Percentiles rank a stretch among this genome's conserved stretches.
phyloP scores from a whole-genome alignment of 1,140 invertebrate genomes.

The Lepidotrigona ventralis region DNA sequence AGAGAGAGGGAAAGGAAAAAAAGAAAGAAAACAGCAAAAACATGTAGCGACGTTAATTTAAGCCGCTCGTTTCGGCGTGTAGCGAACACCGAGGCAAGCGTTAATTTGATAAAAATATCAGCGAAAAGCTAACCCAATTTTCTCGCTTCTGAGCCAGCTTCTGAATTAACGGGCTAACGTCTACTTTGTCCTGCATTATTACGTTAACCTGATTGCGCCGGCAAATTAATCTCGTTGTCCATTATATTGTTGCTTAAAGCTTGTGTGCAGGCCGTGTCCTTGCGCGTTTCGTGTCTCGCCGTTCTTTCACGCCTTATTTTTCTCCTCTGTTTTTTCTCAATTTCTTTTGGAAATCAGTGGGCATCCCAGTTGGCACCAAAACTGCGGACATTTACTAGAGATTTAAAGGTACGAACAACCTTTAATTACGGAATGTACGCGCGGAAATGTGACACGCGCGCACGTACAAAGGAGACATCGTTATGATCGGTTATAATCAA shows the following conservation, averaged over 20 bases:
- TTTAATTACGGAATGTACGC: background rate
- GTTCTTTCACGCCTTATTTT: background rate
- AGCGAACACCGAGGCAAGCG: constrained; percentile 16
- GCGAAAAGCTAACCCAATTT: constrained; percentile 37
- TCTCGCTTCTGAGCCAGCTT: constrained; percentile 23
- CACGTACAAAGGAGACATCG: no score
- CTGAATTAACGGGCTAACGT: constrained; percentile 39
- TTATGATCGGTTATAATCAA: no score
- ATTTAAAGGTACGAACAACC: no score
- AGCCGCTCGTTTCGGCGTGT: background rate
- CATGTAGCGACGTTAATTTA: background rate
- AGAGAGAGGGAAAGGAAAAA: no score
- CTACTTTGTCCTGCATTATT: constrained; percentile 34
- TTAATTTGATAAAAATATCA: constrained; percentile 47
- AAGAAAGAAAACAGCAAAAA: background rate
- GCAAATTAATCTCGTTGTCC: constrained; percentile 40
- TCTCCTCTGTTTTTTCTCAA: background rate
- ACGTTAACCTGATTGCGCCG: constrained; percentile 44
- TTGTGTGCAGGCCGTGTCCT: background rate
- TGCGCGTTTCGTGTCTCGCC: no score
- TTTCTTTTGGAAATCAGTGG: background rate
- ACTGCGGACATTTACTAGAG: no score
- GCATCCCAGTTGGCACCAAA: no score
- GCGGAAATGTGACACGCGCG: no score
- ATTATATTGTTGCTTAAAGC: constrained; percentile 26